Percentiles rank a stretch among this genome's conserved stretches.
These are phyloP conservation scores for Drosophila aff. DNA, from an alignment of 1,140 invertebrate species.

Conservation along the genomic window DNA sequence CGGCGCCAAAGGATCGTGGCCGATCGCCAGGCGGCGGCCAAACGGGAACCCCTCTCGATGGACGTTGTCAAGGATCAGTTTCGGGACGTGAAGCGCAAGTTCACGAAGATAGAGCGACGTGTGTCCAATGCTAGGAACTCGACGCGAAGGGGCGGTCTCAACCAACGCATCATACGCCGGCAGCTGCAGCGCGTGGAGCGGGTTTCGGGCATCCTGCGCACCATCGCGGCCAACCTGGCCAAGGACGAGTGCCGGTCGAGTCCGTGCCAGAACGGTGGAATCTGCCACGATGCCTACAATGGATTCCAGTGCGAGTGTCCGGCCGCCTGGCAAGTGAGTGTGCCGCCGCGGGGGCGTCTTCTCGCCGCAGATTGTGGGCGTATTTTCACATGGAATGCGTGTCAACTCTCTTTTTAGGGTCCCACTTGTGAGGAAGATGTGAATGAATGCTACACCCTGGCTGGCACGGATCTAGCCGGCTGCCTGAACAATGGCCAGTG, in stretches of 20 bases:
- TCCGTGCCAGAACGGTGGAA: slow-evolving; percentile 94
- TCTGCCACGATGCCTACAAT: slow-evolving; percentile 91
- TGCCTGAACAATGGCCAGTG: slow-evolving; percentile 97
- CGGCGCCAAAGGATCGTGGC: slow-evolving; percentile 18
- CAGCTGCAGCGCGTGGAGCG: slow-evolving; percentile 43
- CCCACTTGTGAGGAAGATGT: slow-evolving; percentile 91
- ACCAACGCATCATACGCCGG: slow-evolving; percentile 35
- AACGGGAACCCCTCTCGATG: slow-evolving; percentile 37
- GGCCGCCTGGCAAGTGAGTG: slow-evolving; percentile 90
- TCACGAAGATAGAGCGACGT: slow-evolving; percentile 29
- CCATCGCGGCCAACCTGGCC: slow-evolving; percentile 23
- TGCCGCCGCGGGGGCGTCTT: slow-evolving; percentile 43
- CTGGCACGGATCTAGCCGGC: slow-evolving; percentile 91
- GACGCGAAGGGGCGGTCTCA: slow-evolving; percentile 18
- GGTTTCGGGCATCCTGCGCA: slow-evolving; percentile 6
- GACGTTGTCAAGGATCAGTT: slow-evolving; percentile 53
- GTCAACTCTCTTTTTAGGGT: slow-evolving; percentile 86
- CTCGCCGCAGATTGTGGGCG: slow-evolving; percentile 47
- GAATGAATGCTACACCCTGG: slow-evolving; percentile 92
- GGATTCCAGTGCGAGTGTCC: slow-evolving; percentile 91
- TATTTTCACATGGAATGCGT: slow-evolving; percentile 11
- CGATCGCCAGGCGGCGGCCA: slow-evolving; percentile 11
- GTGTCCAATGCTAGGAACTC: slow-evolving; percentile 32
- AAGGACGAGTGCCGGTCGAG: slow-evolving; percentile 89
- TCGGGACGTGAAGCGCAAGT: slow-evolving; percentile 37